Conservation (phyloP, 2,797 vertebrate species). For the Syndactyla subalaris region DNA sequence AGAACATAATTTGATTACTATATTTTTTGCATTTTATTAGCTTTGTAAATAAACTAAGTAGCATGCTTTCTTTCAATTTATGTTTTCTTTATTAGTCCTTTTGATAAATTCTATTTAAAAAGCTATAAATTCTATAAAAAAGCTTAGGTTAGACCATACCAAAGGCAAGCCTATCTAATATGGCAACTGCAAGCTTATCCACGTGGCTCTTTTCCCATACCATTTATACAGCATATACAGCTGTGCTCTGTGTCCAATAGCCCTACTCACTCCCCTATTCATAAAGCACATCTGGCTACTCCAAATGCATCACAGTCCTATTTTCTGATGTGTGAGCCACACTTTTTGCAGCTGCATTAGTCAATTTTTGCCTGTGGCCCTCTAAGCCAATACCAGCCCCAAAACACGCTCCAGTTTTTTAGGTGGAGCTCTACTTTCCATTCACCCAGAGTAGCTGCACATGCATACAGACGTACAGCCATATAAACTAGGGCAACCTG, state of each 20-base stretch:
- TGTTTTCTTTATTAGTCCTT: neutral
- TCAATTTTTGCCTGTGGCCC: neutral
- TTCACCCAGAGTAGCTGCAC: neutral
- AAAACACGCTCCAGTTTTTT: neutral
- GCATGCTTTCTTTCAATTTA: neutral
- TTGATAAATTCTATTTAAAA: neutral
- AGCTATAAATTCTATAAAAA: neutral
- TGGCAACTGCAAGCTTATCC: neutral
- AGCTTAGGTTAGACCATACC: neutral
- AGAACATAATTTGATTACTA: conserved; percentile 37
- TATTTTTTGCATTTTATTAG: conserved; percentile 12
- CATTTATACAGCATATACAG: neutral
- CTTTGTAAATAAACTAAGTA: conserved; percentile 31
- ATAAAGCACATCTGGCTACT: neutral
- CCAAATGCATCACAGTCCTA: neutral
- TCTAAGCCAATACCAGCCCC: neutral
- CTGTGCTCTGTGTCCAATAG: neutral
- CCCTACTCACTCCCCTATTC: neutral
- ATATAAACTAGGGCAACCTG: neutral
- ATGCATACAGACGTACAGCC: neutral
- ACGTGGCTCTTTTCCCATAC: neutral
- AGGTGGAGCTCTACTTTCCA: neutral
- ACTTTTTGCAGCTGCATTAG: neutral
- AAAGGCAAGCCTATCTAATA: neutral
- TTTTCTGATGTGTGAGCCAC: neutral